These are phyloP conservation scores for Astropecten irregularis DNA, from an alignment of 53 echinoderm and acorn worm species.

Conservation along the genomic window DNA sequence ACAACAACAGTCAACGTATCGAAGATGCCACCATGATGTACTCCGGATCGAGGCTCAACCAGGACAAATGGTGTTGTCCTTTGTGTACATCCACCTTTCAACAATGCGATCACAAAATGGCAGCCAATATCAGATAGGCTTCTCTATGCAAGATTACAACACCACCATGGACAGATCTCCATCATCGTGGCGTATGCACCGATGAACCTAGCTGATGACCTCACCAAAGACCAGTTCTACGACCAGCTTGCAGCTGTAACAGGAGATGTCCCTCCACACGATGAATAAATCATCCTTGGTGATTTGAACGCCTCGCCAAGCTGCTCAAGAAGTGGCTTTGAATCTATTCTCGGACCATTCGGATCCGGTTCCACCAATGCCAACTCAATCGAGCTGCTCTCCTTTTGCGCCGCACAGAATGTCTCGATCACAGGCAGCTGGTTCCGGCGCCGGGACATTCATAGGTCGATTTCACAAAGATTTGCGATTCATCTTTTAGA, in stretches of 20 bases:
- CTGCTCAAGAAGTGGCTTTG: background rate
- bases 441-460: no score
- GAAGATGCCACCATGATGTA: background rate
- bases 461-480: background rate
- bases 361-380: background rate
- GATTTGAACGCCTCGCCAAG: background rate
- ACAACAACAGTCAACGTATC: background rate
- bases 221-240: background rate
- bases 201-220: background rate
- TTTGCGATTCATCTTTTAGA: no score
- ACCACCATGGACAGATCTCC: constrained; percentile 9
- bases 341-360: background rate
- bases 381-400: constrained; percentile 2
- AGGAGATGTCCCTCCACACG: background rate
- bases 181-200: constrained; percentile 14
- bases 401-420: background rate
- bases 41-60: background rate
- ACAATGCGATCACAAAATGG: background rate
- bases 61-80: background rate
- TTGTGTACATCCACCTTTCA: background rate
- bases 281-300: background rate
- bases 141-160: constrained; percentile 12
- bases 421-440: background rate
- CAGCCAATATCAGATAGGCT: background rate
- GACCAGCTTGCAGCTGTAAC: background rate